Evolutionary conservation across 2,797 vertebrate genomes (phyloP).

Genomic region (Ispidina lecontei): DNA sequence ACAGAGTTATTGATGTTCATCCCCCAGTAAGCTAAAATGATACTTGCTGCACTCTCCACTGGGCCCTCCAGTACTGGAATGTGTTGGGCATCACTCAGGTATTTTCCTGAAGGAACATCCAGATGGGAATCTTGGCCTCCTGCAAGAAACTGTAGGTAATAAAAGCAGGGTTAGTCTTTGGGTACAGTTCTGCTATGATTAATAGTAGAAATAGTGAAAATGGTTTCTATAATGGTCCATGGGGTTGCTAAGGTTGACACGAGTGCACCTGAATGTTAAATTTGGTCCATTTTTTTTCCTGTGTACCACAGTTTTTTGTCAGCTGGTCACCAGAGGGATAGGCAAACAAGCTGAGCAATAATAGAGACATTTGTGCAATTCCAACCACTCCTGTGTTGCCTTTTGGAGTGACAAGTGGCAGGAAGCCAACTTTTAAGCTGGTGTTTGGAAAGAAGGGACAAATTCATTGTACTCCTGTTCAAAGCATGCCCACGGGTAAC

Average conservation of each 20-base stretch:
- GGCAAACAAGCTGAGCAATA: constrained; percentile 9
- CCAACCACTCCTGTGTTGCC: not conserved
- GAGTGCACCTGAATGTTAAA: not conserved
- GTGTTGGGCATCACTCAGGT: not conserved
- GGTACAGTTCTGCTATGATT: not conserved
- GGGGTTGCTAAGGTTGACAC: not conserved
- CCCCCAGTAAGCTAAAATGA: not conserved
- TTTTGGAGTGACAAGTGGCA: constrained; percentile 45
- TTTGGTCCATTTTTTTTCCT: not conserved
- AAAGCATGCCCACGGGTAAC: not conserved
- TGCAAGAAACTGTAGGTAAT: not conserved
- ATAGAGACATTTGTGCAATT: constrained; percentile 18
- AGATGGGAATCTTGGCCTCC: not conserved
- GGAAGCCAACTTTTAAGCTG: not conserved
- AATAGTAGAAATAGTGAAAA: not conserved
- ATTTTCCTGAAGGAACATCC: not conserved
- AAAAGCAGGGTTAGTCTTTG: not conserved
- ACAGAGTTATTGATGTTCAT: constrained; percentile 16
- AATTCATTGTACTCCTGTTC: constrained; percentile 18
- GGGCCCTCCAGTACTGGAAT: not conserved
- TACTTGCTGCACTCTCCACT: not conserved
- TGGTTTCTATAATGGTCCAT: not conserved
- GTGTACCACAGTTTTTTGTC: not conserved
- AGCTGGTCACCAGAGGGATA: constrained; percentile 6
- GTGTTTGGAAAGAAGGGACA: not conserved